A percentile compares a stretch with the other conserved stretches of the same genome.
These are phyloP conservation scores for Cecidostiba fungosa DNA, from an alignment of 2,888 invertebrate species.

Conservation along the genomic window DNA sequence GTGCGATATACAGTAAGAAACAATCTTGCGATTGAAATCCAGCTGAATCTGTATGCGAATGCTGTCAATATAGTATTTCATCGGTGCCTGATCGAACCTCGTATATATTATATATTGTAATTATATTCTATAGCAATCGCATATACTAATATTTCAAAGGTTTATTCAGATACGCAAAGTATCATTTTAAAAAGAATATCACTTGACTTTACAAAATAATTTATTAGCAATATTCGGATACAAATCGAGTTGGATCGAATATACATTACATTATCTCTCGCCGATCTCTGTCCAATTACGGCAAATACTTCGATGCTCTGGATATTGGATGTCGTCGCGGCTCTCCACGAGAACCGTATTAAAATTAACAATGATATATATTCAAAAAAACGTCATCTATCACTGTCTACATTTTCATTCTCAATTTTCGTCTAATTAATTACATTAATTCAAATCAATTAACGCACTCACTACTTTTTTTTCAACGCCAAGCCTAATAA, in stretches of 20 bases:
- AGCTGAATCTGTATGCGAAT: constrained; percentile 41
- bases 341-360: constrained; percentile 34
- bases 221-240: constrained; percentile 57
- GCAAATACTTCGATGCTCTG: constrained; percentile 12
- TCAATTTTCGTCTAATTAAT: constrained; percentile 30
- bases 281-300: not conserved
- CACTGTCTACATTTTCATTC: constrained; percentile 18
- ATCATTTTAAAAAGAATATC: constrained; percentile 50
- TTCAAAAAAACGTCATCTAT: constrained; percentile 32
- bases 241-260: constrained; percentile 53
- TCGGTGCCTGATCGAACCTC: not conserved
- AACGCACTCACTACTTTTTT: constrained; percentile 23
- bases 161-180: constrained; percentile 16
- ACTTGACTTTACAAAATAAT: constrained; percentile 58
- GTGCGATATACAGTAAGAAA: constrained; percentile 40
- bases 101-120: not conserved
- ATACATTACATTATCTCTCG: constrained; percentile 20
- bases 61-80: constrained; percentile 36
- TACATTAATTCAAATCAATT: constrained; percentile 33
- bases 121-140: not conserved
- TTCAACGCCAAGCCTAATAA: constrained; percentile 27
- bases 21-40: constrained; percentile 18
- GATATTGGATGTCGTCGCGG: constrained; percentile 15
- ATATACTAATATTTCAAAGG: not conserved
- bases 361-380: constrained; percentile 30